Evolutionary conservation across 2,113 vertebrate genomes (phyloP).

Genomic region (Poeciliopsis occidentalis): DNA sequence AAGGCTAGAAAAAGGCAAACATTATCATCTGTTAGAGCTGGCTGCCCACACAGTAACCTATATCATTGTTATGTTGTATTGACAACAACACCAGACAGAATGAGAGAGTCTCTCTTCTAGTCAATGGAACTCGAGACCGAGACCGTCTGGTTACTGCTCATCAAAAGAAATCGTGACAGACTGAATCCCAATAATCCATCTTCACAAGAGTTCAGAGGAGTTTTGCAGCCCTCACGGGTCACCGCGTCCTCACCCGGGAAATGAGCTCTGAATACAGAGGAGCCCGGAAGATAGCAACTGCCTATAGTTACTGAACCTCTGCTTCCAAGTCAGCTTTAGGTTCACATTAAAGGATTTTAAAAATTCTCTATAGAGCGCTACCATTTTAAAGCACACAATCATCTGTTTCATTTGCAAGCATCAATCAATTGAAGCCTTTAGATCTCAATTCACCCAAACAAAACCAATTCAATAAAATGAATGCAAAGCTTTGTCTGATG

Average conservation of each 20-base stretch:
- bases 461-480: slow-evolving; percentile 19
- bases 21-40: neutral
- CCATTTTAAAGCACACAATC: neutral
- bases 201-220: slow-evolving; percentile 48
- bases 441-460: neutral
- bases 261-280: slow-evolving; percentile 33
- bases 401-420: slow-evolving; percentile 15
- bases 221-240: slow-evolving; percentile 37
- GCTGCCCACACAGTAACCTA: slow-evolving; percentile 7
- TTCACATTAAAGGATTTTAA: slow-evolving; percentile 5
- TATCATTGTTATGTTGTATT: slow-evolving; percentile 9
- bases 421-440: neutral
- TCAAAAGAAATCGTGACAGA: slow-evolving; percentile 42
- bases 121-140: slow-evolving; percentile 14
- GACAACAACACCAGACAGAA: slow-evolving; percentile 22
- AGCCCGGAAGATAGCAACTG: neutral
- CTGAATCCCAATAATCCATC: slow-evolving; percentile 52
- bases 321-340: slow-evolving; percentile 1
- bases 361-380: neutral
- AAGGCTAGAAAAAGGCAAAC: slow-evolving; percentile 19
- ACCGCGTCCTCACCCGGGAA: slow-evolving; percentile 46
- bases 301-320: neutral
- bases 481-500: neutral
- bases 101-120: slow-evolving; percentile 17
- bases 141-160: slow-evolving; percentile 32